Conservation (phyloP, 2,797 vertebrate species). For the Hippoglossus hippoglossus region DNA sequence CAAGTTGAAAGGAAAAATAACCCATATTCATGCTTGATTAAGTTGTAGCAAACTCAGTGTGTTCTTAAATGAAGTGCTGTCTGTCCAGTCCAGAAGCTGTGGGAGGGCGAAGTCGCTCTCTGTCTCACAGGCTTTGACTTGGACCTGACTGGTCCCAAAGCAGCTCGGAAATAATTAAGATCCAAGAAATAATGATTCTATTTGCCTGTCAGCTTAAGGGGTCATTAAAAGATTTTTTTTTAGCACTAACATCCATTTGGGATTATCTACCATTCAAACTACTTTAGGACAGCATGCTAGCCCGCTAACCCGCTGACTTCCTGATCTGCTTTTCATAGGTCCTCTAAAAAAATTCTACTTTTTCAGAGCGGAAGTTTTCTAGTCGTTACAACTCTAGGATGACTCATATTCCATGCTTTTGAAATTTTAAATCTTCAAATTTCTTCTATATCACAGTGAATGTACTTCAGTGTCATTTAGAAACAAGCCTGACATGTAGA, state of each 20-base stretch:
- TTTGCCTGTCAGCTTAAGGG: constrained; percentile 37
- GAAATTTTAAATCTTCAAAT: constrained; percentile 1
- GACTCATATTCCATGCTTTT: constrained; percentile 34
- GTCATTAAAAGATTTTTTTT: constrained; percentile 42
- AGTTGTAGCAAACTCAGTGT: constrained; percentile 57
- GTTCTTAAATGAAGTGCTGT: constrained; percentile 59
- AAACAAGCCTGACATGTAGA: constrained; percentile 2
- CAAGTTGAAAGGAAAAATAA: constrained; percentile 65
- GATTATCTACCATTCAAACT: constrained; percentile 52
- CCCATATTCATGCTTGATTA: constrained; percentile 73
- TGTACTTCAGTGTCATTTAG: background rate
- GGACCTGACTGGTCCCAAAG: constrained; percentile 12
- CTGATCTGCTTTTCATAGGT: constrained; percentile 23
- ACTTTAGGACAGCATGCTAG: constrained; percentile 62
- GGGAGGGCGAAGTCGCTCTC: constrained; percentile 19
- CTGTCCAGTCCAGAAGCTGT: constrained; percentile 40
- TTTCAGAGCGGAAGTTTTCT: constrained; percentile 30
- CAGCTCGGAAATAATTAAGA: constrained; percentile 47
- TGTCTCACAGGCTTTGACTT: constrained; percentile 45
- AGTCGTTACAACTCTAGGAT: constrained; percentile 36
- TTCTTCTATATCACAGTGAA: constrained; percentile 1
- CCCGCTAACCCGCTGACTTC: constrained; percentile 45
- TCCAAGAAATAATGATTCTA: constrained; percentile 30
- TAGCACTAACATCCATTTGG: constrained; percentile 24
- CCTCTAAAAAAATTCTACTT: constrained; percentile 19